Evolutionary conservation across 2,888 invertebrate genomes (phyloP).

Genomic region (Eledone cirrhosa): DNA sequence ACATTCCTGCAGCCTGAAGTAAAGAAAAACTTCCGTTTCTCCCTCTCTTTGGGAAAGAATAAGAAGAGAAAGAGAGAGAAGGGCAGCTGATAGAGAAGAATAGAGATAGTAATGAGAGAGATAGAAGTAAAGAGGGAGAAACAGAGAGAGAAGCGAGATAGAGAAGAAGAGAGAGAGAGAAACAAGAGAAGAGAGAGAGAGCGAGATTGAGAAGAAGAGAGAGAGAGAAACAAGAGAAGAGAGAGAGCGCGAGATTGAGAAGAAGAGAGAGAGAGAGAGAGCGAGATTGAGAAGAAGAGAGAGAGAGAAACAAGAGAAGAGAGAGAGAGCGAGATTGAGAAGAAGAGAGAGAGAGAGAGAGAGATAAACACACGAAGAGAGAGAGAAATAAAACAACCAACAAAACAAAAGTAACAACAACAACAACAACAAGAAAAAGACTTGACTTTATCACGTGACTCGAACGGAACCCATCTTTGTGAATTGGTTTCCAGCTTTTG

Average conservation of each 20-base stretch:
- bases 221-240: too few relatives aligned
- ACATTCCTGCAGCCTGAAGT: too few relatives aligned
- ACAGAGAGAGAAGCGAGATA: not conserved
- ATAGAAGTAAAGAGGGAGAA: not conserved
- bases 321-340: too few relatives aligned
- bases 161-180: not conserved
- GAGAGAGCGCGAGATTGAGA: too few relatives aligned
- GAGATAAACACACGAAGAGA: too few relatives aligned
- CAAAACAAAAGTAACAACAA: not conserved
- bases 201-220: too few relatives aligned
- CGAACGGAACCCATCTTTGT: conserved; percentile 22
- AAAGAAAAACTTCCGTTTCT: not conserved
- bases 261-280: too few relatives aligned
- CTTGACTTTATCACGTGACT: conserved; percentile 23
- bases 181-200: not conserved
- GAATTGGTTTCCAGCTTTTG: conserved; percentile 28
- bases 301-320: too few relatives aligned
- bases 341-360: too few relatives aligned
- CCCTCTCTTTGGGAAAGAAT: not conserved
- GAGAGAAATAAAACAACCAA: not conserved
- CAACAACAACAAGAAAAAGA: not conserved
- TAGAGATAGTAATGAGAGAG: not conserved
- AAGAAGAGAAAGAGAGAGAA: not conserved
- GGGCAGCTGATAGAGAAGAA: not conserved
- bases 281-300: too few relatives aligned